phyloP scores from a whole-genome alignment of 2,797 vertebrate species.

The Atherinosoma microstoma region DNA sequence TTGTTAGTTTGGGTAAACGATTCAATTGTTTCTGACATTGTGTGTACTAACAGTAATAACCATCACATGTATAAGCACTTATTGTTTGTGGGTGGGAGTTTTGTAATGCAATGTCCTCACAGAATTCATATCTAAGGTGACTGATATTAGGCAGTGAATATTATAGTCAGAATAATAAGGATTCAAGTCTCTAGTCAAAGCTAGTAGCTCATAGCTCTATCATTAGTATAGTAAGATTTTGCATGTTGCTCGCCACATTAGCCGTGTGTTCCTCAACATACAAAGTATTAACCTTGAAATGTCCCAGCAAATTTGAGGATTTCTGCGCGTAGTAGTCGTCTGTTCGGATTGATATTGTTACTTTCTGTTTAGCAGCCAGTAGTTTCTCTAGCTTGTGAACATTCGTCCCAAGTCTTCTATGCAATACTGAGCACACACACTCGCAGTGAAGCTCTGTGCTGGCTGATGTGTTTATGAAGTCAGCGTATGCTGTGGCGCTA shows the following conservation, averaged over 20 bases:
- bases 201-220: not conserved
- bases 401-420: not conserved
- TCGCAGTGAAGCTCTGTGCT: conserved; percentile 6
- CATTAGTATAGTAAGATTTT: not conserved
- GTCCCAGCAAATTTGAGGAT: not conserved
- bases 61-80: conserved; percentile 48
- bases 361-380: conserved; percentile 10
- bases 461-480: not conserved
- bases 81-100: conserved; percentile 28
- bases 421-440: conserved; percentile 35
- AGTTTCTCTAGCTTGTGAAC: conserved; percentile 22
- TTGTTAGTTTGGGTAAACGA: conserved; percentile 51
- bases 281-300: not conserved
- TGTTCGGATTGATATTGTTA: not conserved
- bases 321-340: not conserved
- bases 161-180: not conserved
- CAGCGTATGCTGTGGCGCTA: not conserved
- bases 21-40: conserved; percentile 36
- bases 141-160: conserved; percentile 33
- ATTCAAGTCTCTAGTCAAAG: conserved; percentile 4
- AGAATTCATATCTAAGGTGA: conserved; percentile 10
- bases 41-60: conserved; percentile 21
- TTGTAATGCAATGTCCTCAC: conserved; percentile 12
- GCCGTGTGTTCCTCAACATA: not conserved
- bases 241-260: not conserved